Percentiles rank a stretch among this genome's conserved stretches.
Conservation (phyloP, 2,797 vertebrate species). For the Petrocephalus sullivani region DNA sequence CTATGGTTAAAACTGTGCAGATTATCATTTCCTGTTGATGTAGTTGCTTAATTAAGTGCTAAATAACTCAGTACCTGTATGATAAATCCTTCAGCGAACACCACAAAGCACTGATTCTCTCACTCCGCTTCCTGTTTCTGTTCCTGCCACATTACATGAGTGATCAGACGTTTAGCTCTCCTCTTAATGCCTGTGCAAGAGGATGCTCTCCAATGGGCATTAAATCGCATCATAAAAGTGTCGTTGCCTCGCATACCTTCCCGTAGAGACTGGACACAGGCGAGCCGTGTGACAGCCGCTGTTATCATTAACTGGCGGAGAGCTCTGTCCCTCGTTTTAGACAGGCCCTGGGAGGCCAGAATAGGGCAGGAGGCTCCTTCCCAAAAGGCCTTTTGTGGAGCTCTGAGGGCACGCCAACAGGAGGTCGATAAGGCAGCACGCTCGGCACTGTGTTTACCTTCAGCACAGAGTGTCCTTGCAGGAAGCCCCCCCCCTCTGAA, state of each 20-base stretch:
- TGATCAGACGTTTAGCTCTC: neutral
- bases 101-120: neutral
- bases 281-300: neutral
- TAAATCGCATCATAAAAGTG: neutral
- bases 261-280: neutral
- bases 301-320: neutral
- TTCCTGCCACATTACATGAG: neutral
- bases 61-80: neutral
- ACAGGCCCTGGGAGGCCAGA: neutral
- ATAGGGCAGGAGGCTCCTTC: neutral
- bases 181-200: neutral
- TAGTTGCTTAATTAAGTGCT: neutral
- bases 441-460: constrained; percentile 4
- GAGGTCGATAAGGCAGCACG: neutral
- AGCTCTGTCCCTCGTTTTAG: neutral
- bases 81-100: neutral
- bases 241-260: neutral
- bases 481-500: constrained; percentile 8
- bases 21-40: neutral
- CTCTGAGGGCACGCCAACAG: neutral
- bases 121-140: neutral
- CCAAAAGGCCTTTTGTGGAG: neutral
- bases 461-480: neutral
- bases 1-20: neutral
- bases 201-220: neutral